Percentiles rank a stretch among this genome's conserved stretches.
phyloP scores from a whole-genome alignment of 2,888 invertebrate species.

The Euplagia quadripunctaria region DNA sequence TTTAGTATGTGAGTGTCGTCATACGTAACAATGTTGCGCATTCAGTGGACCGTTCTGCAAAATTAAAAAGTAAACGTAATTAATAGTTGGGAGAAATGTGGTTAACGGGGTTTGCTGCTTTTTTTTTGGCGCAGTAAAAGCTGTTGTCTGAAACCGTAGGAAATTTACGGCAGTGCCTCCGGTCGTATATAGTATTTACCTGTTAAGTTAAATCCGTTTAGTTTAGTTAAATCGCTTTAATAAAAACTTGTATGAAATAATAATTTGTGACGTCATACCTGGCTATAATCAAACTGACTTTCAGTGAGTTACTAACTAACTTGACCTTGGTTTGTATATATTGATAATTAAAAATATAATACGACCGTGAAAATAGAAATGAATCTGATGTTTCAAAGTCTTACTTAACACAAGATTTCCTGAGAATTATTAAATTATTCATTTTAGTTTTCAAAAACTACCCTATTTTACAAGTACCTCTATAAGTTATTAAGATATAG shows the following conservation, averaged over 20 bases:
- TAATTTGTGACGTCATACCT: too few relatives aligned
- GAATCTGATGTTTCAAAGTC: too few relatives aligned
- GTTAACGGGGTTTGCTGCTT: not conserved
- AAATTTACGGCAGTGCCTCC: not conserved
- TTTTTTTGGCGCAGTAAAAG: not conserved
- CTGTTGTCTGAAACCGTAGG: not conserved
- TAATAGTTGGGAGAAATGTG: not conserved
- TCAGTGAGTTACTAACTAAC: too few relatives aligned
- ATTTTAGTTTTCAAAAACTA: too few relatives aligned
- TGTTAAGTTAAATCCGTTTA: not conserved
- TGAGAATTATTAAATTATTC: too few relatives aligned
- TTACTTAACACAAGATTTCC: too few relatives aligned
- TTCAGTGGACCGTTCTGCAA: slow-evolving; percentile 12
- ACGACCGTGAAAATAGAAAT: too few relatives aligned
- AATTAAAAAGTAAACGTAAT: slow-evolving; percentile 12
- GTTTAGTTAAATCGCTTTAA: not conserved
- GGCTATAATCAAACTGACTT: not conserved
- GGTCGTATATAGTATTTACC: not conserved
- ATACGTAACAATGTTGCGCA: slow-evolving; percentile 37
- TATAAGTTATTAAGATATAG: too few relatives aligned
- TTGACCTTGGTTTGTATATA: too few relatives aligned
- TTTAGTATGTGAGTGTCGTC: slow-evolving; percentile 35
- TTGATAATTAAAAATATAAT: too few relatives aligned
- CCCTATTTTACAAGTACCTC: too few relatives aligned
- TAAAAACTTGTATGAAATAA: not conserved